A percentile compares a stretch with the other conserved stretches of the same genome.
These are phyloP conservation scores for Desmophyllum pertusum DNA, from an alignment of 92 coral and sea anemone genomes.

Conservation along the genomic window DNA sequence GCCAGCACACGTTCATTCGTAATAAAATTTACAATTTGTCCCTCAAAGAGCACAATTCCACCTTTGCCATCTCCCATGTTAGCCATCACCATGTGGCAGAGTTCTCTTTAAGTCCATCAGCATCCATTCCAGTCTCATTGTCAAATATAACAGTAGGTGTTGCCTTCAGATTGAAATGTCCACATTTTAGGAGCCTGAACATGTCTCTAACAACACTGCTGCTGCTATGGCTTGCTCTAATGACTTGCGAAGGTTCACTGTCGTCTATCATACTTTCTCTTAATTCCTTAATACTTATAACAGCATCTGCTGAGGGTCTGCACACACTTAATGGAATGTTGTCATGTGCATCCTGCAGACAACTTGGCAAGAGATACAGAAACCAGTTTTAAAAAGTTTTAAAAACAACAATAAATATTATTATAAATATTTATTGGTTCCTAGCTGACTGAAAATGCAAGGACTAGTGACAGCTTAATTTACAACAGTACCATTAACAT, in stretches of 20 bases:
- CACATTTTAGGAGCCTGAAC: conserved; percentile 32
- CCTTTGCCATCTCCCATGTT: conserved; percentile 38
- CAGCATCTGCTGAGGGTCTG: neutral
- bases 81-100: conserved; percentile 42
- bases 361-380: too few relatives aligned
- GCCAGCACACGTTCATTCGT: too few relatives aligned
- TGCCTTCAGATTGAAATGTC: conserved; percentile 39
- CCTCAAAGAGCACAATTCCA: conserved; percentile 44
- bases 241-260: conserved; percentile 18
- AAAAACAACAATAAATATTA: too few relatives aligned
- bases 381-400: neutral
- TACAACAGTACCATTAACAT: neutral
- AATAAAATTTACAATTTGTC: too few relatives aligned
- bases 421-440: too few relatives aligned
- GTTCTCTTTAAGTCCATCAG: conserved; percentile 37
- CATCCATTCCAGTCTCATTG: conserved; percentile 55
- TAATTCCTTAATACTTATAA: conserved; percentile 16
- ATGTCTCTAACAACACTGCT: conserved; percentile 39
- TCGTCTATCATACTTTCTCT: conserved; percentile 32
- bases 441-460: too few relatives aligned
- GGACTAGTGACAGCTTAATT: too few relatives aligned
- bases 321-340: conserved; percentile 35
- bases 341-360: conserved; percentile 5
- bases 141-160: conserved; percentile 36
- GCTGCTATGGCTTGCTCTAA: conserved; percentile 28